Evolutionary conservation across 2,888 invertebrate species (phyloP).

Genomic region (Acleris cristana): DNA sequence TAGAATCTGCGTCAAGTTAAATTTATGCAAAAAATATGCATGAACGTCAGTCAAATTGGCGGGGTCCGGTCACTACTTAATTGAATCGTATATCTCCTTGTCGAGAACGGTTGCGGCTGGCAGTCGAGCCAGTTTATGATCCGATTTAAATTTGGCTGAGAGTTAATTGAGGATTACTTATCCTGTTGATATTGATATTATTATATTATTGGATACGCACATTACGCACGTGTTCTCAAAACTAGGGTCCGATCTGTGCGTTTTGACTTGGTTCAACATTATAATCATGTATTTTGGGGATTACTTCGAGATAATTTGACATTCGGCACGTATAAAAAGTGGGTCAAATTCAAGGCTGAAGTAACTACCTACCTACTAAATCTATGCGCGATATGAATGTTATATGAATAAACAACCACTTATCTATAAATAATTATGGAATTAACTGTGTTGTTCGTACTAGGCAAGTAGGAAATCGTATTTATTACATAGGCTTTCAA

Average conservation of each 20-base stretch:
- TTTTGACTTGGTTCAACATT: too few relatives aligned
- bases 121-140: constrained; percentile 51
- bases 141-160: constrained; percentile 49
- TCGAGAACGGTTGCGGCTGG: constrained; percentile 52
- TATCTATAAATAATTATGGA: too few relatives aligned
- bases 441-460: too few relatives aligned
- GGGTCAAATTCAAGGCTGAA: too few relatives aligned
- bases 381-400: too few relatives aligned
- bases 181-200: neutral
- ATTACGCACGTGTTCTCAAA: too few relatives aligned
- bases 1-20: constrained; percentile 17
- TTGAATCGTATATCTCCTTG: constrained; percentile 51
- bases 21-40: constrained; percentile 38
- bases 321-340: too few relatives aligned
- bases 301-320: too few relatives aligned
- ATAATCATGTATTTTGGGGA: too few relatives aligned
- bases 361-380: too few relatives aligned
- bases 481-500: neutral
- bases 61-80: constrained; percentile 47
- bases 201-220: neutral
- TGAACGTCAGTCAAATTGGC: constrained; percentile 40
- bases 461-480: neutral
- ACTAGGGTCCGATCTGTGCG: too few relatives aligned
- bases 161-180: constrained; percentile 36
- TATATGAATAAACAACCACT: too few relatives aligned